These are phyloP conservation scores for Tetrax tetrax DNA, from an alignment of 2,113 vertebrate genomes.

Conservation along the genomic window DNA sequence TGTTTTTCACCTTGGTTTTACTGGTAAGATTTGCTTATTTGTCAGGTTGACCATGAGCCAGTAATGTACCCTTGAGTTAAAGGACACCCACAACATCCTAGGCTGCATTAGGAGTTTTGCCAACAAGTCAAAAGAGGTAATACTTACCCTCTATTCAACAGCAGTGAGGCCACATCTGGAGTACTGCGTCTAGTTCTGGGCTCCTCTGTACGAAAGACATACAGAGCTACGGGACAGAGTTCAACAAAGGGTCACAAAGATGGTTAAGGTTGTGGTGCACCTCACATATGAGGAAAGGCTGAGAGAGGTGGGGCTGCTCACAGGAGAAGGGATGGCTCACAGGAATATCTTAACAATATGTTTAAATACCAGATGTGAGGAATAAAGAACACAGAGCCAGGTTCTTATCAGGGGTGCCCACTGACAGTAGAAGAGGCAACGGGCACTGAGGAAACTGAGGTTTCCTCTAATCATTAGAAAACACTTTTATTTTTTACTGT, in stretches of 20 bases:
- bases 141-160: neutral
- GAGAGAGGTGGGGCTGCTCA: neutral
- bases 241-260: neutral
- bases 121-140: neutral
- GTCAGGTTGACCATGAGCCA: neutral
- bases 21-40: neutral
- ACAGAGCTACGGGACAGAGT: neutral
- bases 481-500: neutral
- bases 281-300: neutral
- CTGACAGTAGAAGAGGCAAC: neutral
- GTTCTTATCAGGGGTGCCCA: neutral
- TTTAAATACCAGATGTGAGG: neutral
- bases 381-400: neutral
- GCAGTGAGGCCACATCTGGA: neutral
- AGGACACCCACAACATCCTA: neutral
- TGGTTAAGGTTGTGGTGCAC: neutral
- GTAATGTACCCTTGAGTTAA: neutral
- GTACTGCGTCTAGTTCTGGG: neutral
- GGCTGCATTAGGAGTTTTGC: neutral
- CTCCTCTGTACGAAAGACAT: neutral
- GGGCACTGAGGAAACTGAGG: neutral
- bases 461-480: neutral
- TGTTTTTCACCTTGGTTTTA: neutral
- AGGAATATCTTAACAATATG: neutral
- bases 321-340: neutral